phyloP scores from a whole-genome alignment of 2,113 vertebrate genomes.

The Solea solea region DNA sequence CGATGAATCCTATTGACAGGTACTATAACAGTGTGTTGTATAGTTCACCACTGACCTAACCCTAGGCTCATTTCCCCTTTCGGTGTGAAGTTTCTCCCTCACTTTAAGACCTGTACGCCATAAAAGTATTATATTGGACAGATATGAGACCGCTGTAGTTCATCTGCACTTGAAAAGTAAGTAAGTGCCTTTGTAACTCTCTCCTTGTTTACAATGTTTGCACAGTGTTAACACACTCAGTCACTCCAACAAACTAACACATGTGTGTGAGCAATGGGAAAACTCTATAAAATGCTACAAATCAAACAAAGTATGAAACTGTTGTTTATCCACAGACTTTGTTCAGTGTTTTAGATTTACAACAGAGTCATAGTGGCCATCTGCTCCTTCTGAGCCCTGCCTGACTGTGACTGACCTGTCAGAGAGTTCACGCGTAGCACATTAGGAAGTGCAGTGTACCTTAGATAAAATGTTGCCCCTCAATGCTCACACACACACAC shows the following conservation, averaged over 20 bases:
- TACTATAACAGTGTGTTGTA: no score
- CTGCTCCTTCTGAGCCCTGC: constrained; percentile 41
- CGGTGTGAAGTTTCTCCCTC: no score
- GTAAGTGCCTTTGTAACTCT: neutral
- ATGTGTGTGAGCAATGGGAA: neutral
- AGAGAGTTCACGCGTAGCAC: constrained; percentile 51
- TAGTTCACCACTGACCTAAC: no score
- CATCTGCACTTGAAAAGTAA: no score
- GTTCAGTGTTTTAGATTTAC: constrained; percentile 18
- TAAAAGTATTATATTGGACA: no score
- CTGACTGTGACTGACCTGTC: constrained; percentile 29
- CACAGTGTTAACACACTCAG: neutral
- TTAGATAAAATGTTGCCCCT: constrained; percentile 69
- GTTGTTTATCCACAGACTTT: constrained; percentile 7
- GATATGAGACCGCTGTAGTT: no score
- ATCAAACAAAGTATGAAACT: neutral
- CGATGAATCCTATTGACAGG: no score
- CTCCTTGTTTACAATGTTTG: neutral
- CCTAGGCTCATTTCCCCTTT: no score
- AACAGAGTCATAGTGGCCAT: constrained; percentile 45
- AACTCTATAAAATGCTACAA: neutral
- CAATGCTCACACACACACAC: constrained; percentile 11
- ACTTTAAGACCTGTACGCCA: no score
- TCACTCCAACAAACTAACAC: neutral
- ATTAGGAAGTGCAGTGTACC: constrained; percentile 76